Evolutionary conservation across 92 coral and sea anemone species (phyloP).

Genomic region (Phenganax stokvisi): DNA sequence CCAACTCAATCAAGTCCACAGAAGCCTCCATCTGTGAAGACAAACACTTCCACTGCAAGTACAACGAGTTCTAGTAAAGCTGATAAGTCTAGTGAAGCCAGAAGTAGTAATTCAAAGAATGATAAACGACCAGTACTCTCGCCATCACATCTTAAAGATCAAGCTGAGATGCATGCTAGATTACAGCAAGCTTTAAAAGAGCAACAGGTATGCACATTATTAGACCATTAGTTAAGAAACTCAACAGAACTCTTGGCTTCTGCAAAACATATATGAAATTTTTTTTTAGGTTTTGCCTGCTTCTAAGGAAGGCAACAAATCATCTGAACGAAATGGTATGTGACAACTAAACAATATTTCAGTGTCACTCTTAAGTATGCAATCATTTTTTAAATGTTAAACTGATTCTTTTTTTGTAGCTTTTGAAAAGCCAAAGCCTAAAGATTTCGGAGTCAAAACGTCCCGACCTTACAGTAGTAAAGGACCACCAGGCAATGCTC

Average conservation of each 20-base stretch:
- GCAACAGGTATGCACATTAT: constrained; percentile 43
- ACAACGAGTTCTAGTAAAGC: constrained; percentile 29
- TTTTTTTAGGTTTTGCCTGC: not conserved
- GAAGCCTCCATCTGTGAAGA: constrained; percentile 4
- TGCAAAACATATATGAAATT: not conserved
- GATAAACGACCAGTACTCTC: constrained; percentile 35
- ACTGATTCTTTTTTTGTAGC: not conserved
- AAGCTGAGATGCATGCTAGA: constrained; percentile 64
- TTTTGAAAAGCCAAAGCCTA: constrained; percentile 15
- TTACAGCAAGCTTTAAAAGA: constrained; percentile 62
- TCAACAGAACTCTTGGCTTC: not conserved
- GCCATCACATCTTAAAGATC: constrained; percentile 61
- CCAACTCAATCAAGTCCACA: not conserved
- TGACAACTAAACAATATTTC: not conserved
- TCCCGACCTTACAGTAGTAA: not conserved
- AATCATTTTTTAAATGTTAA: not conserved
- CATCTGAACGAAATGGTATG: not conserved
- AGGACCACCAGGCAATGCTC: constrained; percentile 5
- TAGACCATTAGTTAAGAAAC: too few species aligned
- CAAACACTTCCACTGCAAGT: constrained; percentile 25
- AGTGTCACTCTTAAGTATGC: not conserved
- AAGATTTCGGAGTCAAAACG: constrained; percentile 8
- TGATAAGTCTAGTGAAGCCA: constrained; percentile 36
- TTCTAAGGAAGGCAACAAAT: not conserved
- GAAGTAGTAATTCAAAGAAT: constrained; percentile 8